Percentiles rank a stretch among this genome's conserved stretches.
Conservation (phyloP, 2,113 vertebrate species). For the Delphinapterus leucas region DNA sequence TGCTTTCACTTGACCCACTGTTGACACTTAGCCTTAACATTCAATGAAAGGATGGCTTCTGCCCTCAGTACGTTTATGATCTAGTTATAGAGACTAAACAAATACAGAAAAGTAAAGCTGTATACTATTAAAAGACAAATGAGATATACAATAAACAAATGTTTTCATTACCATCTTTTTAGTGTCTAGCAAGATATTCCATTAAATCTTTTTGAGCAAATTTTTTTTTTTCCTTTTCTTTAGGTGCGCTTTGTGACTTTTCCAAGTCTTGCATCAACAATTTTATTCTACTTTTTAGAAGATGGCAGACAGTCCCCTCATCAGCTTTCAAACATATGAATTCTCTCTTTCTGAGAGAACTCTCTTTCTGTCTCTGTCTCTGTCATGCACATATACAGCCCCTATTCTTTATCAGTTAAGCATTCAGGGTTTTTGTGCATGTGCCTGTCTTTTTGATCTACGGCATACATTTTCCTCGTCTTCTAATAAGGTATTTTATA, state of each 20-base stretch:
- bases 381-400: neutral
- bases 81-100: neutral
- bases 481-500: constrained; percentile 48
- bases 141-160: neutral
- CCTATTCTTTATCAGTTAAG: constrained; percentile 30
- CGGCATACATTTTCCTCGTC: constrained; percentile 11
- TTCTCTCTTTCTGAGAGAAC: neutral
- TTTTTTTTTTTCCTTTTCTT: neutral
- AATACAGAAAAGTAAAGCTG: neutral
- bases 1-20: neutral
- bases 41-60: neutral
- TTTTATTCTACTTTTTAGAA: constrained; percentile 22
- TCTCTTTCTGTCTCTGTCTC: neutral
- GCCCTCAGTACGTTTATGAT: neutral
- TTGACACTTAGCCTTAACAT: neutral
- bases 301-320: neutral
- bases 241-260: constrained; percentile 3
- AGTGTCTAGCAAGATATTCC: neutral
- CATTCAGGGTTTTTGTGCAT: constrained; percentile 5
- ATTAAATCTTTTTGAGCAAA: neutral
- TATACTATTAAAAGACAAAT: neutral
- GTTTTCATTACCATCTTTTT: neutral
- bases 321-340: neutral
- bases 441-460: constrained; percentile 35
- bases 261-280: neutral